Evolutionary conservation across 23 tunicate genomes (phyloP).

Genomic region (Halocynthia roretzi): DNA sequence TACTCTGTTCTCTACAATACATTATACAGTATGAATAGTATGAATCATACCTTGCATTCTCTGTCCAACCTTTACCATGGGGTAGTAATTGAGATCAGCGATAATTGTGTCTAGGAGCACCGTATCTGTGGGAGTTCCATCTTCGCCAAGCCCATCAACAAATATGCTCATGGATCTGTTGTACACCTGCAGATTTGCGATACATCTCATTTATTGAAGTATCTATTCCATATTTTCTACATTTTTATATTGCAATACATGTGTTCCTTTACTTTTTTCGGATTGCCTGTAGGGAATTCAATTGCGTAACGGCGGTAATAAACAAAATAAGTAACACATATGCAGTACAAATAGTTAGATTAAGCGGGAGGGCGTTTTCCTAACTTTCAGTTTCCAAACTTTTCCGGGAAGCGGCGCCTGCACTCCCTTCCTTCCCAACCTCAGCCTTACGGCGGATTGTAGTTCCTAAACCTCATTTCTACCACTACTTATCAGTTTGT

Average conservation of each 20-base stretch:
- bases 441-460: no score
- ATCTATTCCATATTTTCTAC: neutral
- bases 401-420: no score
- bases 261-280: no score
- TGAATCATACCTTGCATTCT: constrained; percentile 48
- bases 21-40: neutral
- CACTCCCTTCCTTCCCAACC: no score
- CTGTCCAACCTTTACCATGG: constrained; percentile 50
- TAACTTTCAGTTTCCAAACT: no score
- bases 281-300: neutral
- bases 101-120: constrained; percentile 24
- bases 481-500: no score
- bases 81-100: constrained; percentile 38
- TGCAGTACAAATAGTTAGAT: no score
- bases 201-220: neutral
- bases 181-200: constrained; percentile 31
- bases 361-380: no score
- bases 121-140: constrained; percentile 48
- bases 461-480: no score
- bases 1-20: no score
- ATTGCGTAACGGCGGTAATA: neutral
- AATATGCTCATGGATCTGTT: constrained; percentile 42
- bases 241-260: no score
- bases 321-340: no score
- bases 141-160: constrained; percentile 52